Base-by-base conservation (phyloP, 2,888 invertebrate species). In the Zeuzera pyrina region DNA sequence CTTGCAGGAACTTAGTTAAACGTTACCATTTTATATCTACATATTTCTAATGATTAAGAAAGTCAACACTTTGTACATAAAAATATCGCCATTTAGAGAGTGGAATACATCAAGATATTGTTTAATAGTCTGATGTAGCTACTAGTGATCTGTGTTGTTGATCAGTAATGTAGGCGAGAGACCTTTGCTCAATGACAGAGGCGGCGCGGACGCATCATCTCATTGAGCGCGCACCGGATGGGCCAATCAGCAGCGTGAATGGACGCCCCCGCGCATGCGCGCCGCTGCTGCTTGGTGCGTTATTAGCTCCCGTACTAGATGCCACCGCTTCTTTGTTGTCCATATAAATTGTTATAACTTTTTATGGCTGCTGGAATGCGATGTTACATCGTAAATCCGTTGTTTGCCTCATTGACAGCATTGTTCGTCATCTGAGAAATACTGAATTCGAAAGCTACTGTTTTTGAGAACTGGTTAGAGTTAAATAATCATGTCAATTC, bases 171-270 rank as follows among this genome's bases (percentile, higher is more conserved):
- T 81, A 81, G 79, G 78, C 81, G 77, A 79, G 62, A 68, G 74
- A 71, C 68, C 78, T 78, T 67, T 71, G 73, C 76, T 78, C 78
- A 79, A 78, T 79, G 78, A 74, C 69, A 72, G 65, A 74, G 73
- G 34, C 38, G 57, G 62, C 73, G 67, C 71, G 61, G 57, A 61
- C 74, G 78, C 78, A 79, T 78, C 81, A 77, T 77, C 78, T 81
- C 81, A 81, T 81, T 83, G 79, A 81, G 70, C 61, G 70, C 66
- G 68, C 74, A 81, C 83, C 83, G 81, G 83, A 83, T 81, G 81
- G 69, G 61, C 83, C 81, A 83, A 83, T 83, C 83, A 81, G 77
- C 78, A 60, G 59, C 76, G 77, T 81, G 81, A 81, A 83, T 81
- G 81, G 77, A 68, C 83, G 81, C 79, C 81, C 73, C 81, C 81